Percentiles rank a stretch among this genome's conserved stretches.
These are phyloP conservation scores for Tuta absoluta DNA, from an alignment of 2,888 invertebrate species.

Conservation along the genomic window DNA sequence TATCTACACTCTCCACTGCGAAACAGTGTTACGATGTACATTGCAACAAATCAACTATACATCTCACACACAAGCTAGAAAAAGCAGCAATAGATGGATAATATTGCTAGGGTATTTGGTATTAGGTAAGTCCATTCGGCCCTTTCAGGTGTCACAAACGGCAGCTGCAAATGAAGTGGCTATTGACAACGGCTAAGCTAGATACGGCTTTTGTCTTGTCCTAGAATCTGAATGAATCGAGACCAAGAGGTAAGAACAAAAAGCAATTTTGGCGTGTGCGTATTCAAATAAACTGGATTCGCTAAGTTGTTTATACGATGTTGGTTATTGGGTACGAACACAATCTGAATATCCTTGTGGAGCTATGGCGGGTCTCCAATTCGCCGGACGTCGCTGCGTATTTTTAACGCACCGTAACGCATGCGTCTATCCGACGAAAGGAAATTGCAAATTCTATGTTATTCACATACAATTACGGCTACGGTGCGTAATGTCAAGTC, in stretches of 20 bases:
- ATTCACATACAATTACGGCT: too few species aligned
- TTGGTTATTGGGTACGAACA: neutral
- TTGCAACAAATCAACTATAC: neutral
- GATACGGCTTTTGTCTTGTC: conserved; percentile 26
- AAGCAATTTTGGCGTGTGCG: conserved; percentile 13
- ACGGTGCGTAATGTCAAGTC: too few species aligned
- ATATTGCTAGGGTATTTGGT: neutral
- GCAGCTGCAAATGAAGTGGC: conserved; percentile 47
- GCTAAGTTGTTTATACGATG: neutral
- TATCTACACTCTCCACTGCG: too few species aligned
- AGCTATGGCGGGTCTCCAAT: neutral
- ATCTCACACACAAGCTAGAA: neutral
- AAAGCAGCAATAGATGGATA: neutral
- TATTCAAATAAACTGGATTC: conserved; percentile 3
- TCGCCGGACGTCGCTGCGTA: too few species aligned
- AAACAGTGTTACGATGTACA: neutral
- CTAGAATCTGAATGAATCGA: conserved; percentile 29
- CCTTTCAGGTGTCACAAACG: conserved; percentile 42
- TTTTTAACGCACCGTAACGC: too few species aligned
- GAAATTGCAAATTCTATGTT: too few species aligned
- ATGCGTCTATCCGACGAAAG: too few species aligned
- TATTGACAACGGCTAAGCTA: conserved; percentile 38
- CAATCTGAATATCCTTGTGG: neutral
- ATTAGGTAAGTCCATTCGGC: conserved; percentile 18
- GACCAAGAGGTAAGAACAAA: conserved; percentile 35